Percentiles rank a stretch among this genome's conserved stretches.
Evolutionary conservation across 2,888 invertebrate species (phyloP).

Genomic region (Tuberolachnus salignus): DNA sequence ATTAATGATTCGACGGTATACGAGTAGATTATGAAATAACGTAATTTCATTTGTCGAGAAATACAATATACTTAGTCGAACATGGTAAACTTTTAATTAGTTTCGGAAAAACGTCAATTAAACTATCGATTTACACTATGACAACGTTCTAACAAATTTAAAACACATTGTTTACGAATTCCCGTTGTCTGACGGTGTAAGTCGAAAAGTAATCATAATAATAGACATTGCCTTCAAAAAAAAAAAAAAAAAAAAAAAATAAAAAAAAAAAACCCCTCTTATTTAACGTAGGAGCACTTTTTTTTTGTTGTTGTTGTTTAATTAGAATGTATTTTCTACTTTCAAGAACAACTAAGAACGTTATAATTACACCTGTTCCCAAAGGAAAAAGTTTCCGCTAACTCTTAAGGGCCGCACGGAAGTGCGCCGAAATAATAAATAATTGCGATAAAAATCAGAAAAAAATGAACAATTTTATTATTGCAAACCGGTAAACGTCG

Average conservation of each 20-base stretch:
- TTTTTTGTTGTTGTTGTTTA: constrained; percentile 20
- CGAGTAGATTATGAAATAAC: no score
- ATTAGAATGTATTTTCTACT: constrained; percentile 26
- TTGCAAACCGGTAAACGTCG: no score
- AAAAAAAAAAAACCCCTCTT: not conserved
- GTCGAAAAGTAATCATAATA: constrained; percentile 21
- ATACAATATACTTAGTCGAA: no score
- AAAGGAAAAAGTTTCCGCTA: constrained; percentile 24
- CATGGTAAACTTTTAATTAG: not conserved
- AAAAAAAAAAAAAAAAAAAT: constrained; percentile 30
- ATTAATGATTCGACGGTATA: no score
- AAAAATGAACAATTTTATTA: no score
- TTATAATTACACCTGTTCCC: not conserved
- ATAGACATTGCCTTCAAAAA: not conserved
- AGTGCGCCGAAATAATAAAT: no score
- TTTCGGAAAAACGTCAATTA: constrained; percentile 2
- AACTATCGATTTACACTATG: not conserved
- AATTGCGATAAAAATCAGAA: no score
- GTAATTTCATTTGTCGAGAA: no score
- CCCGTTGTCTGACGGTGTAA: not conserved
- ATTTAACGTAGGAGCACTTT: no score
- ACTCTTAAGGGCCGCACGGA: no score
- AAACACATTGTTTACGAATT: constrained; percentile 11
- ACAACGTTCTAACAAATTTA: constrained; percentile 1
- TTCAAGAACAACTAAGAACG: constrained; percentile 12